Evolutionary conservation across 2,888 invertebrate genomes (phyloP).

Genomic region (Erpobdella octoculata): DNA sequence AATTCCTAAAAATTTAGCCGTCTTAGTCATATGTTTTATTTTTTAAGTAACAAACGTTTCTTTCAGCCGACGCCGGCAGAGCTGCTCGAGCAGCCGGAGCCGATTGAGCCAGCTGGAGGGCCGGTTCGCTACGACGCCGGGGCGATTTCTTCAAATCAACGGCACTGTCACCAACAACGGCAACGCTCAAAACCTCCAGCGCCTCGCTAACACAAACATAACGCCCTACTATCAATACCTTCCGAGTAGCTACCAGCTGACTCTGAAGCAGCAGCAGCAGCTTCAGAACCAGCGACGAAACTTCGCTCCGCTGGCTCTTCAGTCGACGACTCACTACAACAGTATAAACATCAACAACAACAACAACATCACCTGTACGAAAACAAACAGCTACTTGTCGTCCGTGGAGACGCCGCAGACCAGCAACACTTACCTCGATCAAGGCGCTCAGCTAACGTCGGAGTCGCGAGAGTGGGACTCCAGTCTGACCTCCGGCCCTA

Average conservation of each 20-base stretch:
- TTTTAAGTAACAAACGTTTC: background rate
- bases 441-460: background rate
- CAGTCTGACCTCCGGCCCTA: background rate
- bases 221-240: background rate
- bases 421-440: constrained; percentile 19
- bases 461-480: constrained; percentile 17
- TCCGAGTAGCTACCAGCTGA: background rate
- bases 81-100: background rate
- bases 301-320: constrained; percentile 18
- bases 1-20: too few species aligned
- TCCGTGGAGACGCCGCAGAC: constrained; percentile 12
- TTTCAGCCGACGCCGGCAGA: background rate
- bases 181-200: background rate
- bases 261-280: background rate
- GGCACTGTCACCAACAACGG: background rate
- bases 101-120: constrained; percentile 15
- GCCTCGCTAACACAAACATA: background rate
- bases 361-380: constrained; percentile 9
- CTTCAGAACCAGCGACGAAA: constrained; percentile 14
- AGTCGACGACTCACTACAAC: constrained; percentile 19
- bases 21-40: background rate
- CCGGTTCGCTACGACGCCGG: constrained; percentile 4
- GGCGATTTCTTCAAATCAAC: background rate
- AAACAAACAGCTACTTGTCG: constrained; percentile 15
- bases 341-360: background rate